A percentile compares a stretch with the other conserved stretches of the same genome.
phyloP scores from a whole-genome alignment of 2,113 vertebrate genomes.

The Holacanthus passer region DNA sequence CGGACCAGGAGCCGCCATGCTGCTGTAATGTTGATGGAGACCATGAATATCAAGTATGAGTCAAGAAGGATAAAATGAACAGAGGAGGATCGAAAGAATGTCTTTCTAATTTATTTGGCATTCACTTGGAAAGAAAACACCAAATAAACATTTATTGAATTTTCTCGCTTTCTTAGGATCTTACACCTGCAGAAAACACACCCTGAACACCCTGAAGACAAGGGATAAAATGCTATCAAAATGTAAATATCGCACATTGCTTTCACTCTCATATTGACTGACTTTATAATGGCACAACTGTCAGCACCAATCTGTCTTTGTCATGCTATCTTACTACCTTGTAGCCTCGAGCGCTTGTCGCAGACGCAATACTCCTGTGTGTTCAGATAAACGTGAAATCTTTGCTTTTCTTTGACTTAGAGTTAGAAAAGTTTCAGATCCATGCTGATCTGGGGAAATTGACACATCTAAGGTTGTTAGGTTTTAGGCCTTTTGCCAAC shows the following conservation, averaged over 20 bases:
- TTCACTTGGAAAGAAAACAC: constrained; percentile 1
- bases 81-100: background rate
- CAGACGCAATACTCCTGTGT: background rate
- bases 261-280: constrained; percentile 19
- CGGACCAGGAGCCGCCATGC: background rate
- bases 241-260: constrained; percentile 31
- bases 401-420: background rate
- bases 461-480: constrained; percentile 1
- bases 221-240: constrained; percentile 22
- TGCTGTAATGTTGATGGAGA: constrained; percentile 9
- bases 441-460: background rate
- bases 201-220: constrained; percentile 4
- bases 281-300: background rate
- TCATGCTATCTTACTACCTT: background rate
- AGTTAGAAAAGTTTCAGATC: constrained; percentile 23
- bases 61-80: background rate
- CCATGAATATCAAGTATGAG: background rate
- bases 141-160: constrained; percentile 34
- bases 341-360: constrained; percentile 4
- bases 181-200: constrained; percentile 18
- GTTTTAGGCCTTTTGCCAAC: constrained; percentile 23
- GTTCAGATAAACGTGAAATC: background rate
- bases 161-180: constrained; percentile 1
- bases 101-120: constrained; percentile 23
- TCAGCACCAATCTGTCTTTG: constrained; percentile 20